Percentiles rank a stretch among this genome's conserved stretches.
Conservation (phyloP, 2,888 invertebrate genomes). For the Sthenelais limicola region DNA sequence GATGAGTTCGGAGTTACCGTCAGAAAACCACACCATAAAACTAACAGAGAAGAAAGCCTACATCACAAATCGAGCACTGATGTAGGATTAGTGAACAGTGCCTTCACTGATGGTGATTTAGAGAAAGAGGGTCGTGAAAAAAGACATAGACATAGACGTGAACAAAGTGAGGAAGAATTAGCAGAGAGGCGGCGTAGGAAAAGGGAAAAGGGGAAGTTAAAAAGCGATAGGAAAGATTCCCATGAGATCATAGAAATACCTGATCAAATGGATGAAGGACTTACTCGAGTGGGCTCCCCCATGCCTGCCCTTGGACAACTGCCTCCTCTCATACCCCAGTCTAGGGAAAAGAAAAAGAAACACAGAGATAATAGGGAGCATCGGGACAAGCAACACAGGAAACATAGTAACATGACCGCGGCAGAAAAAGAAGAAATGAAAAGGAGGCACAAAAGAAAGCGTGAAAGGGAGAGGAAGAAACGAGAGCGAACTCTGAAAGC, state of each 20-base stretch:
- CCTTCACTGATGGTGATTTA: background rate
- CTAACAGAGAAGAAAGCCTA: too few species aligned
- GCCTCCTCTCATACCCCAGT: background rate
- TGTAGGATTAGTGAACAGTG: too few species aligned
- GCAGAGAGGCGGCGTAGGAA: conserved; percentile 12
- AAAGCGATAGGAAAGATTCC: background rate
- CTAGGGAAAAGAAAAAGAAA: background rate
- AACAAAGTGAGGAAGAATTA: conserved; percentile 11
- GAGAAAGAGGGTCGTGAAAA: background rate
- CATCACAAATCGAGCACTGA: too few species aligned
- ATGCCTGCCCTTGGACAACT: background rate
- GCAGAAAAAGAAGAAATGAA: too few species aligned
- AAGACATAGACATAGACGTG: background rate
- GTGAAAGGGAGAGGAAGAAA: too few species aligned
- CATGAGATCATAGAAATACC: background rate
- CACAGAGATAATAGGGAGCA: background rate
- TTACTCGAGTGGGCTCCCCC: conserved; percentile 2
- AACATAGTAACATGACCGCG: too few species aligned
- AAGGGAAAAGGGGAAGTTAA: background rate
- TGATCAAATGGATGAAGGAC: background rate
- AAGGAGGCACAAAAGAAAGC: too few species aligned
- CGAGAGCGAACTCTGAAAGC: too few species aligned
- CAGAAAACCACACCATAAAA: too few species aligned
- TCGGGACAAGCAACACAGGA: background rate
- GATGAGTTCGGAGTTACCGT: too few species aligned